Evolutionary conservation across 1,140 invertebrate genomes (phyloP), one percentile per base, ranked within the genome.

Genomic region (Pentalonia nigronervosa): DNA sequence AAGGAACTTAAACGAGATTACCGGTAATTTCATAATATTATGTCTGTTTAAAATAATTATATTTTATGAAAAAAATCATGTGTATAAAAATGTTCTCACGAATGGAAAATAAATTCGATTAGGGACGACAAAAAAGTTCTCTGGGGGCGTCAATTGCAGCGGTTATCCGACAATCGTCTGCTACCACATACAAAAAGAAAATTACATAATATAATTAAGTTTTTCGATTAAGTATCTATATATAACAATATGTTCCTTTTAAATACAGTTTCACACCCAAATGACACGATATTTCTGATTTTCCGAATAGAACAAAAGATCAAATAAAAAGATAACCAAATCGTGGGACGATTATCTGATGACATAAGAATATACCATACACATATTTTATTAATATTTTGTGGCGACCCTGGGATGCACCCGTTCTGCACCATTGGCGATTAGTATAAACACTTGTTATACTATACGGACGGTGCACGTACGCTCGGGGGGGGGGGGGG

Each of bases 351-450:
- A 50, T 53, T 36, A 25, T 21, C 23, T 41, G 41, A 53, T 53
- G 47, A 53, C n/a, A 8, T 23, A 89, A 89, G 50, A 34, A 53
- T 87, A 86, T 34, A 41, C 41, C 86, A 88, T 88, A 87, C 86
- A 45, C 30, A 47, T 87, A 67, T n/a, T 67, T 67, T 67, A 67
- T 87, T 87, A 48, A 48, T 30, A n/a, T 87, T 89, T 30, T 21
- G 23, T 89, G 87, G 48, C 87, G 48, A 36, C 48, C 48, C 47
- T 89, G 87, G 48, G 48, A 53, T 53, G 34, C 88, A 90, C 89
- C 89, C 89, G 89, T 90, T 90, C 89, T 67, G 89, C 89, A 67
- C 36, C 89, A 30, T 1, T 6, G 45, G 17, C 53, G 89, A 90
- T 90, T 89, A 89, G 3, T 50, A 48, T 25, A 48, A 48, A 87